These are phyloP conservation scores for Forficula auricularia DNA, from an alignment of 1,140 invertebrate species.

Conservation along the genomic window DNA sequence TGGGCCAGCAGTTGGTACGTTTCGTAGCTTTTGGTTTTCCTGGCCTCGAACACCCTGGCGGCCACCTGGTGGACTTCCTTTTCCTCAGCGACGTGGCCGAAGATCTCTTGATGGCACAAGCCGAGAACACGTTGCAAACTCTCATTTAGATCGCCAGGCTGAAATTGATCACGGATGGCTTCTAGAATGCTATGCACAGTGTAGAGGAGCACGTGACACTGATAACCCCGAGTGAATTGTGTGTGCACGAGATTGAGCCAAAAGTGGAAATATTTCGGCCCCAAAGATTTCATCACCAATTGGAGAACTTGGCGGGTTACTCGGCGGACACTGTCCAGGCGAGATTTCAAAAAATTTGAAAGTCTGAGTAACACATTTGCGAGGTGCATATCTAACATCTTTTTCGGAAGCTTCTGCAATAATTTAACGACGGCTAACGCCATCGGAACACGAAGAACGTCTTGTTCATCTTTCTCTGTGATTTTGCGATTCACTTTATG, in stretches of 20 bases:
- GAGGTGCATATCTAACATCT: constrained; percentile 55
- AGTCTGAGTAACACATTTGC: constrained; percentile 78
- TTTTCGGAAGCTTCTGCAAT: constrained; percentile 65
- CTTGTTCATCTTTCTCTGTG: constrained; percentile 60
- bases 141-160: constrained; percentile 54
- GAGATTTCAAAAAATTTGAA: constrained; percentile 74
- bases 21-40: constrained; percentile 71
- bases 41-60: constrained; percentile 60
- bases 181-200: constrained; percentile 71
- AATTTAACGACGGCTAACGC: constrained; percentile 83
- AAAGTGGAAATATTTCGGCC: constrained; percentile 59
- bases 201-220: constrained; percentile 80
- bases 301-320: constrained; percentile 71
- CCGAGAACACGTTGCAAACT: constrained; percentile 64
- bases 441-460: constrained; percentile 77
- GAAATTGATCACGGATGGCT: constrained; percentile 43
- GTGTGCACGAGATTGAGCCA: constrained; percentile 66
- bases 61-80: constrained; percentile 75
- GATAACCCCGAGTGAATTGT: constrained; percentile 72
- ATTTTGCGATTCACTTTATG: constrained; percentile 65
- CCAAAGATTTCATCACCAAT: constrained; percentile 71
- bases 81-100: constrained; percentile 73
- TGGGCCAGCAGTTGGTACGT: constrained; percentile 66
- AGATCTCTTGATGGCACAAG: constrained; percentile 71
- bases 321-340: constrained; percentile 71